Base-by-base conservation (phyloP, 2,797 vertebrate genomes). In the Mormyrops attenuatus region DNA sequence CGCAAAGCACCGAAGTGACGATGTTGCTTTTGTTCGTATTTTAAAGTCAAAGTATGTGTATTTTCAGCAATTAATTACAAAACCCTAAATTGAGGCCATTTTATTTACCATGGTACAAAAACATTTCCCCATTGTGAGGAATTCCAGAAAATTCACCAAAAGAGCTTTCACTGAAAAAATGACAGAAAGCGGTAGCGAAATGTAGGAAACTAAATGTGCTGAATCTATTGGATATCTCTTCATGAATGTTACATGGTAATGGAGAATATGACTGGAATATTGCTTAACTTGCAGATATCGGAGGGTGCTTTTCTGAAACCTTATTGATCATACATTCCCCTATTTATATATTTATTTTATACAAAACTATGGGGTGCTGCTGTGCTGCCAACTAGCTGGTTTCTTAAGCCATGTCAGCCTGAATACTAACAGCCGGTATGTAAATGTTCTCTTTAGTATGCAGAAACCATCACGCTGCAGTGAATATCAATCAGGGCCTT, bases 371-470 rank as follows among this genome's bases (percentile, higher is more conserved):
- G 88, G 84, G 88, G 88, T 85, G 69, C 91, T 89, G 88, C 88
- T 88, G 91, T 89, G 88, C 57, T 87, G 84, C 88, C 88, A 91
- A 90, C 89, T 89, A 91, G 69, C 30, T 66, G 90, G 52, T 91
- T 90, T 87, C 77, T 90, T 77, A 88, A 69, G 88, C 90, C 89
- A 84, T 41, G 50, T 88, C 89, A 90, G 55, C 85, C 87, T 60
- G 89, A 92, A 91, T 91, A 90, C 87, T 49, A 47, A 73, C 90
- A 91, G 89, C 88, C 69, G 49, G 87, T 90, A 93, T 92, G 93
- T 90, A 92, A 92, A 93, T 93, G 88, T 57, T 50, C 86, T 91
- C 60, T 89, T 92, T 92, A 89, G 91, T 91, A 92, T 93, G 90
- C 92, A 50, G 90, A 85, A 89, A 90, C 88, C 91, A 92, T 90